phyloP scores from a whole-genome alignment of 2,797 vertebrate species.

The Sphenopsis melanotis region DNA sequence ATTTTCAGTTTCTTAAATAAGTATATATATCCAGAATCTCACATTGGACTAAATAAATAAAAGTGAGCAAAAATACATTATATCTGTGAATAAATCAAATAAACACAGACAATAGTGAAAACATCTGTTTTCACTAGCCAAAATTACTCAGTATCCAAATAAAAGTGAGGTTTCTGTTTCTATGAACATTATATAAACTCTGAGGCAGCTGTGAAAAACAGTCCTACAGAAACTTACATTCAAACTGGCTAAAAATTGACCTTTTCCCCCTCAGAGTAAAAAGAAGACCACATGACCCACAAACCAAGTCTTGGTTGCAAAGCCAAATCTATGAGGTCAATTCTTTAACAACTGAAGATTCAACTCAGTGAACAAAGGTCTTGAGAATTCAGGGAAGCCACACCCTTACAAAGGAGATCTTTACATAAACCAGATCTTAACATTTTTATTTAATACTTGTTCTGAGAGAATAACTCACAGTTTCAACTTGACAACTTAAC shows the following conservation, averaged over 20 bases:
- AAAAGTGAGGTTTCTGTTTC: constrained; percentile 2
- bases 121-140: neutral
- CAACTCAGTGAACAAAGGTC: neutral
- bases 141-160: neutral
- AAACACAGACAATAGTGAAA: neutral
- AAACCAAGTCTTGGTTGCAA: neutral
- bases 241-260: neutral
- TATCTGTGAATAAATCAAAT: neutral
- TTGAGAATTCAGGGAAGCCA: neutral
- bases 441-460: neutral
- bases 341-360: neutral
- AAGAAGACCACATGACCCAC: neutral
- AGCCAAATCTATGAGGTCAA: neutral
- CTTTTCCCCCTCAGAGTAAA: neutral
- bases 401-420: neutral
- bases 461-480: neutral
- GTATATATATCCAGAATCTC: neutral
- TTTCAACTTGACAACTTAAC: neutral
- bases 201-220: neutral
- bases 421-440: neutral
- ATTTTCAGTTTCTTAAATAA: neutral
- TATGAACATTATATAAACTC: neutral
- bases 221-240: neutral
- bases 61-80: neutral
- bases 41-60: neutral